Evolutionary conservation across 2,888 invertebrate species (phyloP).

Genomic region (Pterobdella sp.): DNA sequence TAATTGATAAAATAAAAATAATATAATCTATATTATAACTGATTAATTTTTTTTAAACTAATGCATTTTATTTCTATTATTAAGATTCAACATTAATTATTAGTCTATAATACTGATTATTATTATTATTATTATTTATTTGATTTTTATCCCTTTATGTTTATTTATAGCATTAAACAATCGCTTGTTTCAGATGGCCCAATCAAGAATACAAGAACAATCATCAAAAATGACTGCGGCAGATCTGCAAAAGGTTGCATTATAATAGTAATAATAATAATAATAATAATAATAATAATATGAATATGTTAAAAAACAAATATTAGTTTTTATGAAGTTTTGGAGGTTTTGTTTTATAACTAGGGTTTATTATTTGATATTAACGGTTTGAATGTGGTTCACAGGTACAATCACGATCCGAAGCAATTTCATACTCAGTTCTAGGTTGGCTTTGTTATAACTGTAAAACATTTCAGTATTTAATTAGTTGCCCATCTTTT

Average conservation of each 20-base stretch:
- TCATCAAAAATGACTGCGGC: conserved; percentile 15
- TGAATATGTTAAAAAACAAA: background rate
- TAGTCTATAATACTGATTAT: background rate
- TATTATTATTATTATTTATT: background rate
- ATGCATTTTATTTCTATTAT: background rate
- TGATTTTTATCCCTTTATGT: background rate
- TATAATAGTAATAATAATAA: no score
- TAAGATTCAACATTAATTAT: background rate
- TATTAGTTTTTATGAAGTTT: no score
- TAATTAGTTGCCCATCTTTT: no score
- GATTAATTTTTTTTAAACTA: background rate
- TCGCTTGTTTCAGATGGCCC: background rate
- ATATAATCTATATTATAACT: background rate
- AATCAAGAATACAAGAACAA: conserved; percentile 21
- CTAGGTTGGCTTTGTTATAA: no score
- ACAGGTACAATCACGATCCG: no score
- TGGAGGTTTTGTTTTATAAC: no score
- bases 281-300: no score
- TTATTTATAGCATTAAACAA: background rate
- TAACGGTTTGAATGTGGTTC: no score
- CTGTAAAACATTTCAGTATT: no score
- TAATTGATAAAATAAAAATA: no score
- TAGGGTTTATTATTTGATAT: no score
- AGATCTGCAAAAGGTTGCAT: conserved; percentile 15
- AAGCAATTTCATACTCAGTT: no score